Base-by-base conservation (phyloP, 2,888 invertebrate species). In the Pollenia angustigena region DNA sequence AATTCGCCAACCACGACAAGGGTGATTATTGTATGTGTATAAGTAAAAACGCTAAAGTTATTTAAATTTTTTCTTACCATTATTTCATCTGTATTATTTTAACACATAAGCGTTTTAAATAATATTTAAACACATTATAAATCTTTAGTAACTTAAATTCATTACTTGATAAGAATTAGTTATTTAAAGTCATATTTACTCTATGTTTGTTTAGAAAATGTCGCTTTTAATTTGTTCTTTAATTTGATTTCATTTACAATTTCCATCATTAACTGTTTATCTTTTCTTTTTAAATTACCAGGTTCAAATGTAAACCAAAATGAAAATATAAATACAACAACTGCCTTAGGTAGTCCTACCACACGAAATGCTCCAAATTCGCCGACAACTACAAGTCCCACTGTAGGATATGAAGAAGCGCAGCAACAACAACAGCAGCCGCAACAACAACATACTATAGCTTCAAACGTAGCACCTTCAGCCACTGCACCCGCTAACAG, bases 241-340 rank as follows among this genome's bases (percentile, higher is more conserved):
- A 14, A n/a, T 1, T 14, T 11, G 12, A 56, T 10, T 16, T 32
- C 4, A 9, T 2, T n/a, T 10, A 3, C 1, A 16, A 23, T 66
- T 46, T 46, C 23, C 2, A 44, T 40, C 9, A 44, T 78, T 69
- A 62, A 42, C 23, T 68, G 62, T 8, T 10, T 40, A 32, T 78
- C 0, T 83, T 62, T 18, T n/a, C 4, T 60, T 18, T 56, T 9
- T 8, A 1, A 46, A 18, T 56, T 54, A 11, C 50, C 69, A 92
- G 92, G 90, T 90, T 89, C 90, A 90, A 92, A 91, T 90, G 90
- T 89, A 88, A 91, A 90, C 88, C 88, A 89, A 90, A 91, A 90
- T 92, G 92, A 92, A 68, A 89, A 85, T 85, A 78, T 87, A 87
- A 88, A 88, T 89, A 79, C 89, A 75, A 32, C 80, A 44, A 60